Conservation (phyloP, 2,797 vertebrate species). For the Caiman crocodilus region DNA sequence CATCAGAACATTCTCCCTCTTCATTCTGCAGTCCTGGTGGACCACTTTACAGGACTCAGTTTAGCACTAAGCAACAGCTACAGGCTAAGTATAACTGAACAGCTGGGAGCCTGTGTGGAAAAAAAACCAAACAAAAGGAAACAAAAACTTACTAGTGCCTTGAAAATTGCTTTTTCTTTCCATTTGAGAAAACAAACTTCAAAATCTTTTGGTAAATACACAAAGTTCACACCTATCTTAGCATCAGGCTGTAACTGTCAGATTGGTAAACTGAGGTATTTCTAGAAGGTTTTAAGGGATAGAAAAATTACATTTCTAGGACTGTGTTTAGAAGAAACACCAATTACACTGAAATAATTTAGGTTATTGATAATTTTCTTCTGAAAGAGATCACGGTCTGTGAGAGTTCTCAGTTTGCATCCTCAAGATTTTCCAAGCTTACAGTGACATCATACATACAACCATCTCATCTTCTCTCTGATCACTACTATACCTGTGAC, state of each 20-base stretch:
- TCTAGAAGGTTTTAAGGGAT: conserved; percentile 7
- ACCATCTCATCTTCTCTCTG: conserved; percentile 26
- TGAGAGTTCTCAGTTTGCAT: conserved; percentile 21
- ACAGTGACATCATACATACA: neutral
- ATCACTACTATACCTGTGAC: conserved; percentile 69
- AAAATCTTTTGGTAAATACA: conserved; percentile 5
- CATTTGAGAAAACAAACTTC: neutral
- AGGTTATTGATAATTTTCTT: conserved; percentile 38
- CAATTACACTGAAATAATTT: conserved; percentile 48
- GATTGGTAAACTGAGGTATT: conserved; percentile 37
- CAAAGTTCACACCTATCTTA: neutral
- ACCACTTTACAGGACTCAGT: neutral
- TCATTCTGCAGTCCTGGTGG: neutral
- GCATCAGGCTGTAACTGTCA: neutral
- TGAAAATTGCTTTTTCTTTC: conserved; percentile 13
- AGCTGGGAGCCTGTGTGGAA: neutral
- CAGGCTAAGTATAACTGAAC: neutral
- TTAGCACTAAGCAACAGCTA: neutral
- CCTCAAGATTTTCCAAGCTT: conserved; percentile 26
- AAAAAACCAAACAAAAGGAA: neutral
- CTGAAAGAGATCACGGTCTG: neutral
- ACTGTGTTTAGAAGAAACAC: neutral
- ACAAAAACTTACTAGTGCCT: neutral
- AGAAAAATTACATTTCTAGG: neutral
- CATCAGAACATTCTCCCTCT: neutral